Evolutionary conservation across 2,888 invertebrate species (phyloP), one percentile per base, ranked within the genome.

Genomic region (Atherix ibis): DNA sequence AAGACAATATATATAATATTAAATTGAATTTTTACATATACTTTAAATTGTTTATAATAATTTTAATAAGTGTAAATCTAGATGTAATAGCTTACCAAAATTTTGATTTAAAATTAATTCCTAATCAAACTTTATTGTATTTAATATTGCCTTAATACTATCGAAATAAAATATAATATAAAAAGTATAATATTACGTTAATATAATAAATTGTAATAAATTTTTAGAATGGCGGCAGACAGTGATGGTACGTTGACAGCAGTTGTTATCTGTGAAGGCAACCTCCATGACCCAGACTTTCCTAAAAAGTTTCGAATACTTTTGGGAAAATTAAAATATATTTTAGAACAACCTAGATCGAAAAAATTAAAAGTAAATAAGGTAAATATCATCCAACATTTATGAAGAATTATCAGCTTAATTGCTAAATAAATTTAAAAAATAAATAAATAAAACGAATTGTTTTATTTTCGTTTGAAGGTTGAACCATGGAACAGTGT

Each of bases 401-500:
- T 16, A 9, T 2, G 19, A 25, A 14, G 25, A 12, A 15, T 25
- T 18, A n/a, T 24, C 4, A 12, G 18, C 4, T 13, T 18, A 18
- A 10, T 32, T 32, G 15, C 6, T 31, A 14, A 26, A 26, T 5
- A 12, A 26, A 22, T 22, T n/a, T 4, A 13, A 32, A 18, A 14
- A 10, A 16, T 16, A 29, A 29, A 29, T 14, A 14, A 8, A 3
- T 28, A 13, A 31, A 22, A 3, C n/a, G 17, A 27, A 15, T 27
- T 38, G 9, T 16, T 14, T 25, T 24, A 16, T 18, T 28, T 24
- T 26, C n/a, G 5, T 18, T 28, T 40, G 39, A n/a, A 67, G 67
- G 67, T 91, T 68, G 94, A 94, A 74, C 94, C 94, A 71, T 95
- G 91, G 91, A 91, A 92, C 70, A 88, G 91, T 51, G 94, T 95